Base-by-base conservation (phyloP, 2,888 invertebrate species). In the Lithodes maja region DNA sequence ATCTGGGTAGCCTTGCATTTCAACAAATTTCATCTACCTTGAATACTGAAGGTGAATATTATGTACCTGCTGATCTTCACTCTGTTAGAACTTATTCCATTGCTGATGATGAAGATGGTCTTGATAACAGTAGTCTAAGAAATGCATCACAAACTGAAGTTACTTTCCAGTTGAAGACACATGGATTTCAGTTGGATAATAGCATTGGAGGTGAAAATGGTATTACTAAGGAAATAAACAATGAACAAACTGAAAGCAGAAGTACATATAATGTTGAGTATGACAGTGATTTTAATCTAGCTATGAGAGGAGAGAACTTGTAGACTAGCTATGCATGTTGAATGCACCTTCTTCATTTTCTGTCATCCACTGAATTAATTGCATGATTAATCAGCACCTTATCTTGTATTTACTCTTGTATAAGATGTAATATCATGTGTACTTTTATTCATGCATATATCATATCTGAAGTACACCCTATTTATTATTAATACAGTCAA, bases 121-220 rank as follows among this genome's bases (percentile, higher is more conserved):
- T 7, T 61, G 7, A 7, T 5, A 61, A 61, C 61, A 61, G 61
- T 61, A 12, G 12, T 5, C 12, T 15, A 3, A 55, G 5, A 68
- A 54, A 12, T 3, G 5, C 71, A 52, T 71, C 83, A 12, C 17
- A 50, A 52, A 69, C 69, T 71, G 71, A 83, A 3, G 69, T 68
- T 69, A n/a, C 69, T 9, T 69, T 71, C 52, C 83, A 83, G 3
- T 83, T 71, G 15, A 80, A 80, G 17, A 54, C 55, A 54, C 2
- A n/a, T 55, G 49, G 9, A 2, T 15, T 55, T n/a, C 33, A 7
- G 17, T 2, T 54, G 17, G 80, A 80, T 17, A 80, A 55, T 9
- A 80, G 17, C 54, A 80, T 9, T 80, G 53, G 17, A 54, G 49
- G n/a, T 1, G 5, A 15, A 50, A 50, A 82, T 61, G 61, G 50